phyloP scores from a whole-genome alignment of 1,140 invertebrate species.

The Drosophila subobscura region DNA sequence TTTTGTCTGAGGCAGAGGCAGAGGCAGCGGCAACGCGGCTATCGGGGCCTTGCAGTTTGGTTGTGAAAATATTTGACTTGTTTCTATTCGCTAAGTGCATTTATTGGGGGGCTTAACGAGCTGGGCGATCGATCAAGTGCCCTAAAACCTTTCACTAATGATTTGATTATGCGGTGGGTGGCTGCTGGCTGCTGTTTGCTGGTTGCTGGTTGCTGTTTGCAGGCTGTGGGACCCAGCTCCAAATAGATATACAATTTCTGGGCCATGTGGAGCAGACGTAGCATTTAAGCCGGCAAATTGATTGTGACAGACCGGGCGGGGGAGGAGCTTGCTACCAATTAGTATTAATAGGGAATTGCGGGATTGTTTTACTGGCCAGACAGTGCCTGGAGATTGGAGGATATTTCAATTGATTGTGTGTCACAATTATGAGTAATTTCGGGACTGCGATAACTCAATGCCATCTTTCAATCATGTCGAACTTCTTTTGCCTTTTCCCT shows the following conservation, averaged over 20 bases:
- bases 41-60: constrained; percentile 37
- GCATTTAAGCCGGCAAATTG: constrained; percentile 58
- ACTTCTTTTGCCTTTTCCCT: constrained; percentile 26
- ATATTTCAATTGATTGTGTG: constrained; percentile 9
- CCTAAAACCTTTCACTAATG: constrained; percentile 82
- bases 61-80: constrained; percentile 78
- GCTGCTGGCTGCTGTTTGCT: constrained; percentile 1
- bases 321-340: constrained; percentile 43
- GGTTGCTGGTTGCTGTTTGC: constrained; percentile 1
- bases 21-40: neutral
- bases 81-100: constrained; percentile 72
- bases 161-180: constrained; percentile 71
- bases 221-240: neutral
- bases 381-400: neutral
- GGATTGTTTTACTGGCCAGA: constrained; percentile 28
- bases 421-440: too few species aligned
- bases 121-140: constrained; percentile 74
- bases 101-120: constrained; percentile 72
- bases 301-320: constrained; percentile 52
- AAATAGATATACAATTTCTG: neutral
- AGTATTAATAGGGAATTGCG: constrained; percentile 46
- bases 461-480: constrained; percentile 45
- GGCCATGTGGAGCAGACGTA: constrained; percentile 19
- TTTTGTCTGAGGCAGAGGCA: too few species aligned
- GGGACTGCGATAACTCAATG: constrained; percentile 40